phyloP scores from a whole-genome alignment of 2,797 vertebrate genomes.

The Sebastiscus tertius region DNA sequence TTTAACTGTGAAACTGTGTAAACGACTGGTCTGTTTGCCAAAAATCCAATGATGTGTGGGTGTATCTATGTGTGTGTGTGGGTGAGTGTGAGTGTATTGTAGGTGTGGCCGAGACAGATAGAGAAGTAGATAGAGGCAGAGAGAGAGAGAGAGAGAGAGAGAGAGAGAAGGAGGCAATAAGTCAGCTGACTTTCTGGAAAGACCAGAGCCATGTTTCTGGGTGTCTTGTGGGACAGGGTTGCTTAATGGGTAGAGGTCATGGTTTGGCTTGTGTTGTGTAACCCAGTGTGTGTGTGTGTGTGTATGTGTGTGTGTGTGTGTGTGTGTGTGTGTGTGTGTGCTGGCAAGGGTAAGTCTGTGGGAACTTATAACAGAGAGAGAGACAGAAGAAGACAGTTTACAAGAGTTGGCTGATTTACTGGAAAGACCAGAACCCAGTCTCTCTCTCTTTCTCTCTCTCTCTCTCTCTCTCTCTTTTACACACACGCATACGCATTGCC shows the following conservation, averaged over 20 bases:
- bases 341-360: neutral
- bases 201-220: neutral
- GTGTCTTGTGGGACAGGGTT: neutral
- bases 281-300: neutral
- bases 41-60: neutral
- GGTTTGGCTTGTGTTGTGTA: neutral
- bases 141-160: neutral
- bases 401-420: constrained; percentile 29
- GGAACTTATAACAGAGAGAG: neutral
- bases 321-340: neutral
- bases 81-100: neutral
- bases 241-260: neutral
- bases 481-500: neutral
- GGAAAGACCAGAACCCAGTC: constrained; percentile 19
- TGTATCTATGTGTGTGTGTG: neutral
- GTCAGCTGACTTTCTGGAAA: constrained; percentile 47
- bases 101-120: neutral
- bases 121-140: neutral
- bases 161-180: neutral
- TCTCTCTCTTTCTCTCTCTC: neutral
- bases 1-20: neutral
- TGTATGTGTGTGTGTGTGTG: neutral
- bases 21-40: neutral
- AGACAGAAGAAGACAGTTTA: neutral
- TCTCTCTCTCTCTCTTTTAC: neutral